Conservation (phyloP, 2,888 invertebrate genomes). For the Syrista parreyssii region DNA sequence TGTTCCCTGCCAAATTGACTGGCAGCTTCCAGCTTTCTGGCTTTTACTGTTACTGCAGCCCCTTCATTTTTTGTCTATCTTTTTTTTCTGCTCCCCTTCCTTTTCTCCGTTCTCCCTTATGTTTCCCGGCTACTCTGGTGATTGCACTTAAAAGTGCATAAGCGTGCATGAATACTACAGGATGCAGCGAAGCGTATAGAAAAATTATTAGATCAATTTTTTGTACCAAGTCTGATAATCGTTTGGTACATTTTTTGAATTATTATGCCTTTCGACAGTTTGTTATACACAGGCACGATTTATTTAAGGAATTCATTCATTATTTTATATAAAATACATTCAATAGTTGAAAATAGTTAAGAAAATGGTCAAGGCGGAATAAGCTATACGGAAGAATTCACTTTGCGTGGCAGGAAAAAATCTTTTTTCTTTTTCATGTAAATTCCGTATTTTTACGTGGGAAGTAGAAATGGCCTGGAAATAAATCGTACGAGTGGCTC, state of each 20-base stretch:
- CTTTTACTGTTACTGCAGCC: conserved; percentile 2
- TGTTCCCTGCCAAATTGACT: conserved; percentile 11
- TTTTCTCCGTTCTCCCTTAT: neutral
- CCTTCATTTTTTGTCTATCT: neutral
- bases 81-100: neutral
- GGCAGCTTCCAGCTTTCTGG: neutral
- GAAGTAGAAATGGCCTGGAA: neutral
- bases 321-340: neutral
- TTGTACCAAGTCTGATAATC: neutral
- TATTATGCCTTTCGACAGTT: neutral
- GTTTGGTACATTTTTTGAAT: neutral
- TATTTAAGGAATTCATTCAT: neutral
- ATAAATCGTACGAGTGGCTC: neutral
- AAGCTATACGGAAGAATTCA: conserved; percentile 27
- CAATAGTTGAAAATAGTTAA: neutral
- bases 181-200: neutral
- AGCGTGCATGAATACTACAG: neutral
- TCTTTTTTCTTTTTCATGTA: neutral
- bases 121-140: neutral
- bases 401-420: conserved; percentile 2
- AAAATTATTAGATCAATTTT: neutral
- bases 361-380: neutral
- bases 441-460: neutral
- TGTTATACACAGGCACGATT: no score
- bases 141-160: neutral